phyloP scores from a whole-genome alignment of 2,797 vertebrate genomes.

The Simalia tracyae region DNA sequence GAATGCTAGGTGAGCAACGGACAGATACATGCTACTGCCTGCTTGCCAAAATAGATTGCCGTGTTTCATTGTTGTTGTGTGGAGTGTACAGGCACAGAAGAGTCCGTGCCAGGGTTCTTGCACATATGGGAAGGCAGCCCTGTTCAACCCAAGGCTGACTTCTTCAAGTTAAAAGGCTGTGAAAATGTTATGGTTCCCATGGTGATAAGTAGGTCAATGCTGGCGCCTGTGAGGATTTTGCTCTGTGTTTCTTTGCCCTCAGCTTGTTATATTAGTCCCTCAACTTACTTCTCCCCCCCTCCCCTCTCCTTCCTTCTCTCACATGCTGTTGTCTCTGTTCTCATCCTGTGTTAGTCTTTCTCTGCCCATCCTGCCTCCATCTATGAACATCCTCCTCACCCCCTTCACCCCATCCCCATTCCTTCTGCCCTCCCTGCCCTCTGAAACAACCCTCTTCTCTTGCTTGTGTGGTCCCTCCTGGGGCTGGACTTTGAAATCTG shows the following conservation, averaged over 20 bases:
- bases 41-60: background rate
- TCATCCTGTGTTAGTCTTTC: background rate
- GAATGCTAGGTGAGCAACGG: background rate
- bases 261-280: background rate
- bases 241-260: slow-evolving; percentile 13
- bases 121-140: background rate
- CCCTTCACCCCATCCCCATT: slow-evolving; percentile 7
- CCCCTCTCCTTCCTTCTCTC: slow-evolving; percentile 37
- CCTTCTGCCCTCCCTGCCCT: slow-evolving; percentile 8
- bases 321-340: slow-evolving; percentile 37
- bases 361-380: slow-evolving; percentile 8
- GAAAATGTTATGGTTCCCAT: slow-evolving; percentile 29
- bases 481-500: slow-evolving; percentile 70
- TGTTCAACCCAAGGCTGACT: slow-evolving; percentile 10
- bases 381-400: fast-evolving
- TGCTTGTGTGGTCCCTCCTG: slow-evolving; percentile 61
- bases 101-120: background rate
- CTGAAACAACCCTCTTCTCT: slow-evolving; percentile 41
- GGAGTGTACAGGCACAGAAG: background rate
- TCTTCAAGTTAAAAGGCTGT: slow-evolving; percentile 31
- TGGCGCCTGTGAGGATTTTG: slow-evolving; percentile 34
- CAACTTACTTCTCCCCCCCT: slow-evolving; percentile 22
- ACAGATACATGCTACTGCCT: no score
- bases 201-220: slow-evolving; percentile 11
- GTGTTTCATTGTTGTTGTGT: background rate